Conservation (phyloP, 92 coral and sea anemone species). For the Palythoa heliodiscus region DNA sequence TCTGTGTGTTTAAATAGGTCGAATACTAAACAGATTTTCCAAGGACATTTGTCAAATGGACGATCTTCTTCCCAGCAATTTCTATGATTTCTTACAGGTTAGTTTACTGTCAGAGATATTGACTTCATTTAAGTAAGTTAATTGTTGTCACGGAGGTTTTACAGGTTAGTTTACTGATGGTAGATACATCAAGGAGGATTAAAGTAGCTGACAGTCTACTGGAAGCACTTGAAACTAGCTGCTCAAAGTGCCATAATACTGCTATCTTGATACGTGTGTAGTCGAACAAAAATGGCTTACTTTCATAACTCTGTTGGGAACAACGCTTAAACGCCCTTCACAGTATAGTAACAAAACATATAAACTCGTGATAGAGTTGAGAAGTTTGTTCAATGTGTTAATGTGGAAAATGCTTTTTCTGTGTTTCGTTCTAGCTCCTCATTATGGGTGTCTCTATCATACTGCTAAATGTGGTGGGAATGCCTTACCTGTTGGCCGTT, state of each 20-base stretch:
- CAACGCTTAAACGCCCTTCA: too few species aligned
- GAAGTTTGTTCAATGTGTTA: too few species aligned
- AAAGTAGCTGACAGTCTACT: too few species aligned
- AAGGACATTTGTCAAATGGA: conserved; percentile 96
- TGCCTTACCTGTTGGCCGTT: conserved; percentile 74
- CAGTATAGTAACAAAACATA: too few species aligned
- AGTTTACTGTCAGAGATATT: background rate
- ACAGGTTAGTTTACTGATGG: conserved; percentile 49
- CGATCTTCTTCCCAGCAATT: conserved; percentile 74
- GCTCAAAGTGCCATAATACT: too few species aligned
- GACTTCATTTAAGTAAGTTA: background rate
- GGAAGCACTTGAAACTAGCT: too few species aligned
- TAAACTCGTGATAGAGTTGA: too few species aligned
- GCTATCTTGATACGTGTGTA: too few species aligned
- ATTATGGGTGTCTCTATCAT: conserved; percentile 67
- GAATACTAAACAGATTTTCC: conserved; percentile 89
- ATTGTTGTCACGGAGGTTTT: background rate
- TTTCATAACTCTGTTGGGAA: too few species aligned
- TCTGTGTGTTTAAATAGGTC: conserved; percentile 55
- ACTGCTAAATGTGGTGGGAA: conserved; percentile 76
- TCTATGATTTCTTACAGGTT: conserved; percentile 79
- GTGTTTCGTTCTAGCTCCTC: conserved; percentile 62
- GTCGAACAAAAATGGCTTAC: too few species aligned
- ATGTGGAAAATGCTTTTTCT: too few species aligned
- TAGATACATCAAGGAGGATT: too few species aligned